Conservation (phyloP, 2,113 vertebrate species). For the Hydropotes inermis region DNA sequence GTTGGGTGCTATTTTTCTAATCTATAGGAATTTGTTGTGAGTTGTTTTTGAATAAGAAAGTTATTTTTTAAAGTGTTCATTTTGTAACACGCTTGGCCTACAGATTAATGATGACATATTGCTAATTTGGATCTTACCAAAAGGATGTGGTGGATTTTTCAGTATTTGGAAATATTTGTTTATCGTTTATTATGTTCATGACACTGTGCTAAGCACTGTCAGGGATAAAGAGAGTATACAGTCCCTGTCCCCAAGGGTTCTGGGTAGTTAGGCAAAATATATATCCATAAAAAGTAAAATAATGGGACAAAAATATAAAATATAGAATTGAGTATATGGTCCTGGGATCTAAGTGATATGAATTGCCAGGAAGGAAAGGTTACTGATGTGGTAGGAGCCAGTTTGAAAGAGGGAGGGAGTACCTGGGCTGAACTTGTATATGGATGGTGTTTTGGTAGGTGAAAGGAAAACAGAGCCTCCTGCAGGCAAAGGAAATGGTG, state of each 20-base stretch:
- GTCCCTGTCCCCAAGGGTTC: not conserved
- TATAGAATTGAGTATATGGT: not conserved
- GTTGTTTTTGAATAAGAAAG: conserved; percentile 32
- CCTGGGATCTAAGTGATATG: not conserved
- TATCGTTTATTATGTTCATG: not conserved
- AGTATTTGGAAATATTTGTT: not conserved
- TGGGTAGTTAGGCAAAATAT: not conserved
- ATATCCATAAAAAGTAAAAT: not conserved
- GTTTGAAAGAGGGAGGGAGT: not conserved
- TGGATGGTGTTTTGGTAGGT: not conserved
- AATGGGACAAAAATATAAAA: not conserved
- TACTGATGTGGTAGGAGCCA: not conserved
- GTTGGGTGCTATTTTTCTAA: not conserved
- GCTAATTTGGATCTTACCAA: not conserved
- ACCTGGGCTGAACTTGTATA: not conserved
- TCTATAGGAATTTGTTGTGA: not conserved
- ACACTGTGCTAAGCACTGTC: not conserved
- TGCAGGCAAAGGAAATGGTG: not conserved
- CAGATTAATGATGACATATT: not conserved
- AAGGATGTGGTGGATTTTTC: not conserved
- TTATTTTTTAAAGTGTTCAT: not conserved
- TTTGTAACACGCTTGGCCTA: not conserved
- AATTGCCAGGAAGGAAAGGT: not conserved
- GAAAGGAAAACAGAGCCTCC: not conserved
- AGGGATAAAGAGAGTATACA: not conserved